Base-by-base conservation (phyloP, 2,888 invertebrate species). In the Melanotus villosus region DNA sequence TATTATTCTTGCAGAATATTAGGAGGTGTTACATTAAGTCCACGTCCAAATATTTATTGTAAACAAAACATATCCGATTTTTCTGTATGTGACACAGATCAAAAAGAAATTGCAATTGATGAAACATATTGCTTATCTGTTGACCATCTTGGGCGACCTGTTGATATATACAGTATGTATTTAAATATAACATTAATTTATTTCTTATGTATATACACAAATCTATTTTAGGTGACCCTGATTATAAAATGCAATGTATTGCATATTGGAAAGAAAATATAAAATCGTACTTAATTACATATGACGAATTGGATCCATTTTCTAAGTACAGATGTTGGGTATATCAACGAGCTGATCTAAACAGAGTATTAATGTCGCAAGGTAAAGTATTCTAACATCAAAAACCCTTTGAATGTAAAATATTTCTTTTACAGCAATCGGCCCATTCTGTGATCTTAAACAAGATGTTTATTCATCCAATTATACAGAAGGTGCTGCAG, bases 181-280 rank as follows among this genome's bases (percentile, higher is more conserved):
- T 34, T 32, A 32, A 32, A 32, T 32, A 38, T 3, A 18, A 30
- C n/a, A n/a, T 21, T 47, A 23, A 14, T 59, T 60, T 47, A 5
- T 43, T 43, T 64, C 52, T 16, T 68, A 70, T 34, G 14, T 57
- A 41, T 19, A n/a, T n/a, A n/a, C n/a, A n/a, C n/a, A n/a, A n/a
- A n/a, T n/a, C n/a, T n/a, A n/a, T n/a, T 69, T 77, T 89, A 92
- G 91, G 88, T 73, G 95, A 96, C 82, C 96, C 98, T 0, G 98
- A 99, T 88, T 97, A 97, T 81, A 93, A 91, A 83, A 93, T 99
- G 93, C 96, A 96, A 82, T 99, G 99, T 82, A 96, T 99, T 77
- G 98, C 98, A 0, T 98, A 90, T 84, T 99, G 98, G 97, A 97
- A 98, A 84, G 98, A 99, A 83, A 98, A 99, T 87, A 89, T 98